Conservation (phyloP, 2,113 vertebrate species). For the Atrichornis clamosus region DNA sequence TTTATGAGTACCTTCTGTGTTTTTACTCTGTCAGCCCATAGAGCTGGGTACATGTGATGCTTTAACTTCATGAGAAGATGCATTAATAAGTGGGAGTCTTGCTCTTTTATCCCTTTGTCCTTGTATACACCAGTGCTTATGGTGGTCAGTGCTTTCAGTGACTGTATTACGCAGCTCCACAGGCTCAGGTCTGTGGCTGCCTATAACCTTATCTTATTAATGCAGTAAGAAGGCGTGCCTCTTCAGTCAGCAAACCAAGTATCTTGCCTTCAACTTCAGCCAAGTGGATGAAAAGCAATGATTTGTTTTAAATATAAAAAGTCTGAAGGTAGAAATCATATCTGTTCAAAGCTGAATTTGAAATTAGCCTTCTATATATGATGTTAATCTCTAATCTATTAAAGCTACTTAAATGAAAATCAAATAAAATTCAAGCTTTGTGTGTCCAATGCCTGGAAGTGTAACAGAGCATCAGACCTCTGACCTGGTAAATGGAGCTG, state of each 20-base stretch:
- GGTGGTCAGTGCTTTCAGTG: not conserved
- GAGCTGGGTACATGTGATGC: not conserved
- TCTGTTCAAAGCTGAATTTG: not conserved
- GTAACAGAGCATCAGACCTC: not conserved
- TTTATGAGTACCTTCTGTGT: not conserved
- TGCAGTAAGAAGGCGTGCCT: not conserved
- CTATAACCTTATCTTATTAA: not conserved
- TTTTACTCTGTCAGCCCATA: not conserved
- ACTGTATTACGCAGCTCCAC: not conserved
- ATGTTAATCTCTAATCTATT: not conserved
- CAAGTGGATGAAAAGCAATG: not conserved
- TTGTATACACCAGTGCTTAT: not conserved
- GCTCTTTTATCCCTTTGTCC: constrained; percentile 28
- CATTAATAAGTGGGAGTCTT: not conserved
- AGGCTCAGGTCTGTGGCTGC: not conserved
- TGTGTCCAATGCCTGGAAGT: not conserved
- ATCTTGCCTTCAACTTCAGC: not conserved
- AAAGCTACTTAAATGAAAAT: not conserved
- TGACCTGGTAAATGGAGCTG: not conserved
- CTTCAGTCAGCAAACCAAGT: not conserved
- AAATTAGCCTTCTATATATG: not conserved
- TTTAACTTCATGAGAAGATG: not conserved
- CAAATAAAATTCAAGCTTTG: not conserved
- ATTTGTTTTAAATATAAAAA: not conserved
- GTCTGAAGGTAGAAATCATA: not conserved